Conservation (phyloP, 2,888 invertebrate genomes). For the Nomada fabriciana region DNA sequence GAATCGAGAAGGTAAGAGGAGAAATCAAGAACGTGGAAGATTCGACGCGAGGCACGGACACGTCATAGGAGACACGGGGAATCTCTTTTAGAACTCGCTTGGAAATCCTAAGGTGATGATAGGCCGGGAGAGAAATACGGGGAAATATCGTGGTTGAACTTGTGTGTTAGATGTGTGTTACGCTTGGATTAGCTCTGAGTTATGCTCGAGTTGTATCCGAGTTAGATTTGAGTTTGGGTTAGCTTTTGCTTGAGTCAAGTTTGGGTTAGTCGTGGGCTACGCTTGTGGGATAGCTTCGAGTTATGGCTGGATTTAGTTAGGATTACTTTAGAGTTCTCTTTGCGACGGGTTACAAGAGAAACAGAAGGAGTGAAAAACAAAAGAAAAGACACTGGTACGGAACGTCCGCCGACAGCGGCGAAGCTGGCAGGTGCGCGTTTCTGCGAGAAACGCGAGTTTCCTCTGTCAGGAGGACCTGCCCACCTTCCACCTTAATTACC, state of each 20-base stretch:
- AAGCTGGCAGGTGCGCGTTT: slow-evolving; percentile 44
- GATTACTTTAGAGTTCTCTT: background rate
- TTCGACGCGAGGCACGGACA: background rate
- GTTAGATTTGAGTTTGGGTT: too few species aligned
- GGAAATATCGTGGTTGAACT: too few species aligned
- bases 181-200: too few species aligned
- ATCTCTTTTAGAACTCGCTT: background rate
- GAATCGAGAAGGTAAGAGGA: slow-evolving; percentile 8
- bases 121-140: too few species aligned
- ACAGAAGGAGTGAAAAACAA: background rate
- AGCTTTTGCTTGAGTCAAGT: too few species aligned
- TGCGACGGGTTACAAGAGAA: background rate
- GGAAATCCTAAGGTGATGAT: too few species aligned
- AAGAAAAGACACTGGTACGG: background rate
- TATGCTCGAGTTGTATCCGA: too few species aligned
- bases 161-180: too few species aligned
- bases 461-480: slow-evolving; percentile 57
- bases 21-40: background rate
- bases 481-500: slow-evolving; percentile 70
- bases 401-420: background rate
- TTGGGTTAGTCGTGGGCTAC: too few species aligned
- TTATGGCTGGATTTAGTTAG: too few species aligned
- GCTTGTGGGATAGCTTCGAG: too few species aligned
- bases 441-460: slow-evolving; percentile 57
- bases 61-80: background rate